Percentiles rank a stretch among this genome's conserved stretches.
Conservation (phyloP, 2,888 invertebrate genomes). For the Lepidonotus clava region DNA sequence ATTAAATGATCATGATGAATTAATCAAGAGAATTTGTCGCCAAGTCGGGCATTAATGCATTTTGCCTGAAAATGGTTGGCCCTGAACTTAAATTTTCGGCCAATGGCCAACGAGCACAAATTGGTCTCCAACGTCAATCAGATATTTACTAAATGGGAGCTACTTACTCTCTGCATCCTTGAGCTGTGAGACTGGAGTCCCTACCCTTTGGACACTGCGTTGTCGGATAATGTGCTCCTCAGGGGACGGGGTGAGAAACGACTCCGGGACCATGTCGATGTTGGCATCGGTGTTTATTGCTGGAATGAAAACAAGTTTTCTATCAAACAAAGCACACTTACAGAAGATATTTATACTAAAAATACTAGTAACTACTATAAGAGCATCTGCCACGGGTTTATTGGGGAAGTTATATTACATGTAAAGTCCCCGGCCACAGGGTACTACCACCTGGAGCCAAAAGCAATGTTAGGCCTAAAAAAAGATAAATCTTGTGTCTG, state of each 20-base stretch:
- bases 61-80: not conserved
- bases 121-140: not conserved
- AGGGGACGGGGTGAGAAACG: slow-evolving; percentile 52
- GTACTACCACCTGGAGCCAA: not conserved
- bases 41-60: not conserved
- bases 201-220: not conserved
- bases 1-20: not conserved
- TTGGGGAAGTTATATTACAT: not conserved
- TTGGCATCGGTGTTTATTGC: slow-evolving; percentile 26
- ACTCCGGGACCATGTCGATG: slow-evolving; percentile 29
- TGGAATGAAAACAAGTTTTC: not conserved
- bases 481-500: not conserved
- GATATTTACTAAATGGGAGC: not conserved
- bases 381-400: not conserved
- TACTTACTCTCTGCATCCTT: slow-evolving; percentile 14
- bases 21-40: not conserved
- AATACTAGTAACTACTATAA: not conserved
- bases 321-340: not conserved
- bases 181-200: slow-evolving; percentile 4
- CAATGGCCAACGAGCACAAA: not conserved
- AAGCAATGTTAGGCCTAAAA: not conserved
- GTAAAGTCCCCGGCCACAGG: not conserved
- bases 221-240: slow-evolving; percentile 50
- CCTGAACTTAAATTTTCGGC: not conserved
- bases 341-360: not conserved